These are phyloP conservation scores for Tragelaphus scriptus DNA, from an alignment of 2,113 vertebrate species.

Conservation along the genomic window DNA sequence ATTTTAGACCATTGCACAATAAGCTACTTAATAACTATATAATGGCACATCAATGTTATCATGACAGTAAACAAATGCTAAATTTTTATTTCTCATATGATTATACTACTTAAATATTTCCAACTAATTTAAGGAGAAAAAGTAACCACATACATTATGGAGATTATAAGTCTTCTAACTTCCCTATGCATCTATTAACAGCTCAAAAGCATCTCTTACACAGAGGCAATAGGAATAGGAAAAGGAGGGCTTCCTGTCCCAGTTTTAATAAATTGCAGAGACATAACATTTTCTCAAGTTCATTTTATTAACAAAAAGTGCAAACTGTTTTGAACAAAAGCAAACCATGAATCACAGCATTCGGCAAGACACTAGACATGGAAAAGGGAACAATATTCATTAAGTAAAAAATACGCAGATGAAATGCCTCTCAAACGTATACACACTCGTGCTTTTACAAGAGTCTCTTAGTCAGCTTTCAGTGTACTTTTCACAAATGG, in stretches of 20 bases:
- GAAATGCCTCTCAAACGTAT: not conserved
- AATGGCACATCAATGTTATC: not conserved
- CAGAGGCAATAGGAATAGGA: not conserved
- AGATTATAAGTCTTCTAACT: not conserved
- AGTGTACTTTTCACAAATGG: slow-evolving; percentile 51
- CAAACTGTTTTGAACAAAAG: slow-evolving; percentile 76
- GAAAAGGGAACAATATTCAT: not conserved
- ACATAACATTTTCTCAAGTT: slow-evolving; percentile 60
- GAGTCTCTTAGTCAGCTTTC: slow-evolving; percentile 50
- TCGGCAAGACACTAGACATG: slow-evolving; percentile 25
- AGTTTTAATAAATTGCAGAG: slow-evolving; percentile 34
- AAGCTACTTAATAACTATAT: not conserved
- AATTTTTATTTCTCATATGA: not conserved
- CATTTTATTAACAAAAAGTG: slow-evolving; percentile 87
- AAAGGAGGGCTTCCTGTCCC: not conserved
- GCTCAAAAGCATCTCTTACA: not conserved
- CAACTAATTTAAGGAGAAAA: not conserved
- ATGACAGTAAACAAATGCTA: not conserved
- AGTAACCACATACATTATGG: not conserved
- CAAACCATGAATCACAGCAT: slow-evolving; percentile 70
- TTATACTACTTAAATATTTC: not conserved
- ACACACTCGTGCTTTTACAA: slow-evolving; percentile 69
- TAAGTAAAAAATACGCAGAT: slow-evolving; percentile 42
- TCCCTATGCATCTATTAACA: not conserved
- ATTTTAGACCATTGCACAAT: not conserved